Percentiles rank a stretch among this genome's conserved stretches.
phyloP scores from a whole-genome alignment of 2,797 vertebrate species.

The Typhlichthys subterraneus region DNA sequence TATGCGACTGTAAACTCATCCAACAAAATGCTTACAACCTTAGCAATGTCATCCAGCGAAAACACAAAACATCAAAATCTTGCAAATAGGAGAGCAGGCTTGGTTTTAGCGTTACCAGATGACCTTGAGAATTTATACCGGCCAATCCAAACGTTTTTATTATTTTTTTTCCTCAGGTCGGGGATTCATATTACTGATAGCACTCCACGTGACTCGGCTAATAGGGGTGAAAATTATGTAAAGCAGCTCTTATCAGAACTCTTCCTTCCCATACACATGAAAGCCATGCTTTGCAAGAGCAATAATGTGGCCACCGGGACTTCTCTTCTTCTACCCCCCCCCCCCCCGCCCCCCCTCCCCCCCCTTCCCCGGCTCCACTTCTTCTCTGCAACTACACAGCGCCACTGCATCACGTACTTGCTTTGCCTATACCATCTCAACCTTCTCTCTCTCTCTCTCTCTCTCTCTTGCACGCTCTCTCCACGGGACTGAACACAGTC shows the following conservation, averaged over 20 bases:
- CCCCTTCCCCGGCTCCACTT: background rate
- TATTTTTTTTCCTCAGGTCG: conserved; percentile 19
- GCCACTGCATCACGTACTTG: conserved; percentile 33
- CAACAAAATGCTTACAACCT: conserved; percentile 22
- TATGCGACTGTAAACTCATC: conserved; percentile 36
- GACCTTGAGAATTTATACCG: conserved; percentile 42
- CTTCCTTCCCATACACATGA: conserved; percentile 45
- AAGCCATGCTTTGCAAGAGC: conserved; percentile 36
- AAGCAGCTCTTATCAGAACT: conserved; percentile 50
- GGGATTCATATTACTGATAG: conserved; percentile 34
- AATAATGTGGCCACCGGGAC: conserved; percentile 53
- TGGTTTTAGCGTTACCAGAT: conserved; percentile 1
- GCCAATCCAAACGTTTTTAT: conserved; percentile 1
- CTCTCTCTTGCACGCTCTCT: conserved; percentile 21
- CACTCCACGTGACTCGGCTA: conserved; percentile 39
- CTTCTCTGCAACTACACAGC: conserved; percentile 20
- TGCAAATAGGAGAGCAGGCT: background rate
- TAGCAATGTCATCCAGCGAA: conserved; percentile 34
- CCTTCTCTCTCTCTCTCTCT: conserved; percentile 20
- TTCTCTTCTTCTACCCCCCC: conserved; percentile 3
- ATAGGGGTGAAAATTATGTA: conserved; percentile 45
- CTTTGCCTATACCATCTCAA: conserved; percentile 20
- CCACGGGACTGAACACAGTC: conserved; percentile 58
- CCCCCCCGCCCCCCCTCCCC: no score
- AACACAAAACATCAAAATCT: background rate